Evolutionary conservation across 35 echinoderm and acorn worm species (phyloP).

Genomic region (Stichopus chloronotus): DNA sequence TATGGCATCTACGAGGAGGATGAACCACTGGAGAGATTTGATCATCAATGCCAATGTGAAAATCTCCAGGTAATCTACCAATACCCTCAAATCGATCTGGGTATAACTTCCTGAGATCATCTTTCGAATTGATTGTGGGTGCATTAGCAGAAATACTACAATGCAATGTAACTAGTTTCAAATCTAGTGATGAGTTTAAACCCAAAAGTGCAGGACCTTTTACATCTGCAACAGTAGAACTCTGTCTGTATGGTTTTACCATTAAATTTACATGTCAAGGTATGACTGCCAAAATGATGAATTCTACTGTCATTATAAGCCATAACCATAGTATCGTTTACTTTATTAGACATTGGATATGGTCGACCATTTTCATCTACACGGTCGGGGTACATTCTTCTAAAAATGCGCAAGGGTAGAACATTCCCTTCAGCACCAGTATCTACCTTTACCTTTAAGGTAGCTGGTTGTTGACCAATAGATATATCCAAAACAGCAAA

Average conservation of each 20-base stretch:
- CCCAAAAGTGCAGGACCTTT: slow-evolving; percentile 63
- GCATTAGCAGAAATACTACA: not conserved
- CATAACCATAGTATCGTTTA: not conserved
- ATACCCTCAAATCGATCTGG: slow-evolving; percentile 73
- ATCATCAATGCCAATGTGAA: slow-evolving; percentile 50
- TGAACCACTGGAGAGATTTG: slow-evolving; percentile 61
- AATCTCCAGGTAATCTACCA: slow-evolving; percentile 40
- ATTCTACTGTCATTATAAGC: slow-evolving; percentile 25
- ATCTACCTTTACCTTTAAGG: slow-evolving; percentile 30
- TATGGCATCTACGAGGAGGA: slow-evolving; percentile 45
- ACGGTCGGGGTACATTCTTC: slow-evolving; percentile 6
- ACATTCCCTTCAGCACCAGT: slow-evolving; percentile 40
- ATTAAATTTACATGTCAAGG: slow-evolving; percentile 11
- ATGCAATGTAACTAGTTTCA: slow-evolving; percentile 12
- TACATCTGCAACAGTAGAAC: slow-evolving; percentile 53
- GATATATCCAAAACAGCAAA: not conserved
- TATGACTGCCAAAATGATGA: not conserved
- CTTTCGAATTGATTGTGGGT: not conserved
- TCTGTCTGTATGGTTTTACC: not conserved
- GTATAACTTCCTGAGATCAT: slow-evolving; percentile 42
- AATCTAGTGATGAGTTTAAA: not conserved
- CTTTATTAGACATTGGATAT: not conserved
- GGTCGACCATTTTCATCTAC: not conserved
- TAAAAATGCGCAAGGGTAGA: slow-evolving; percentile 15
- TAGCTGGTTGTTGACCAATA: not conserved